Evolutionary conservation across 2,888 invertebrate species (phyloP).

Genomic region (Spodoptera littoralis): DNA sequence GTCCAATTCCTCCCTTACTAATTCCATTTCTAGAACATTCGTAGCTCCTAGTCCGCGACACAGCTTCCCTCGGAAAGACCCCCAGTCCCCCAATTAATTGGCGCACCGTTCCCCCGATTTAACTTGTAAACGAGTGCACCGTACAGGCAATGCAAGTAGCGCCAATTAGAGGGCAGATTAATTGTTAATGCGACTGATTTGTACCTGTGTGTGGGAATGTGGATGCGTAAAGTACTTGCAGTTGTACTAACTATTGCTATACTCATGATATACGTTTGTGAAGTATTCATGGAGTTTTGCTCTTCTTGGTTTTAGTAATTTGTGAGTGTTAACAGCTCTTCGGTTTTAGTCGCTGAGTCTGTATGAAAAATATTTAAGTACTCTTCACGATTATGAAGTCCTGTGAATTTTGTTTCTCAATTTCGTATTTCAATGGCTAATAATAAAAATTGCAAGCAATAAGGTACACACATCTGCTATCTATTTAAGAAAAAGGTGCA

Average conservation of each 20-base stretch:
- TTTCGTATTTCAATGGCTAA: no score
- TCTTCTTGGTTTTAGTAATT: no score
- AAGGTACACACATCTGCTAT: no score
- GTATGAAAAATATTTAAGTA: no score
- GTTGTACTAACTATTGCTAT: slow-evolving; percentile 14
- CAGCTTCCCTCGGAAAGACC: slow-evolving; percentile 72
- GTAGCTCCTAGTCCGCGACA: slow-evolving; percentile 45
- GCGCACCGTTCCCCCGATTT: slow-evolving; percentile 76
- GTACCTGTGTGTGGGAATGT: slow-evolving; percentile 26
- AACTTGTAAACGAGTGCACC: slow-evolving; percentile 82
- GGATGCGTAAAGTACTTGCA: slow-evolving; percentile 5
- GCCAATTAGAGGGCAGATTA: slow-evolving; percentile 55
- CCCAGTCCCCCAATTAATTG: slow-evolving; percentile 82
- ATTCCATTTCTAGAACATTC: slow-evolving; percentile 17
- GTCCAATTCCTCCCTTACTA: not conserved
- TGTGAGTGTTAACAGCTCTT: no score
- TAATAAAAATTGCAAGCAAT: no score
- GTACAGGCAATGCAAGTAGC: slow-evolving; percentile 36
- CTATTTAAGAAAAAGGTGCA: no score
- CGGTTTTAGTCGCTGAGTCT: no score
- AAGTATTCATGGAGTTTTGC: no score
- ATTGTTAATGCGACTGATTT: slow-evolving; percentile 53
- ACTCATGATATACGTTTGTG: not conserved
- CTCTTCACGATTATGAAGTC: no score
- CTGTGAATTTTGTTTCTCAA: no score